phyloP scores from a whole-genome alignment of 2,888 invertebrate genomes.

The Hedychridium roseum region DNA sequence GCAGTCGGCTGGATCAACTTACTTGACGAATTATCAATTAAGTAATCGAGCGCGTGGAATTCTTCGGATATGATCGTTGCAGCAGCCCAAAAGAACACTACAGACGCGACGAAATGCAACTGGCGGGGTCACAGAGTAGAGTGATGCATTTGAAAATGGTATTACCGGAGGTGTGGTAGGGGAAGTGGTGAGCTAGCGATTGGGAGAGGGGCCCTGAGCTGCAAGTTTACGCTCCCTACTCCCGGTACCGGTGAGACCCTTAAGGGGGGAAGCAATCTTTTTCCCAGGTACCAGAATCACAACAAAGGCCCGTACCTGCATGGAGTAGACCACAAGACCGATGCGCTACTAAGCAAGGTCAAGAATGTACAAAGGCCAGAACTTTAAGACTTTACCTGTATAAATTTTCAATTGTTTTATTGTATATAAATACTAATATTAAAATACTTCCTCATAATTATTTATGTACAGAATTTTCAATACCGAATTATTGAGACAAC shows the following conservation, averaged over 20 bases:
- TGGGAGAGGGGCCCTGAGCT: neutral
- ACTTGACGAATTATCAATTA: slow-evolving; percentile 1
- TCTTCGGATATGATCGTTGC: neutral
- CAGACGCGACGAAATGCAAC: slow-evolving; percentile 17
- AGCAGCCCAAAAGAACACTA: slow-evolving; percentile 5
- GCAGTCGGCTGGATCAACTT: slow-evolving; percentile 11
- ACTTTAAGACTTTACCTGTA: too few species aligned
- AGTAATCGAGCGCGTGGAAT: neutral
- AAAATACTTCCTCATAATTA: neutral
- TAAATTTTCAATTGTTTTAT: too few species aligned
- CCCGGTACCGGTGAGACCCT: slow-evolving; percentile 17
- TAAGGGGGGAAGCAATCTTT: slow-evolving; percentile 24
- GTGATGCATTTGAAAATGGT: slow-evolving; percentile 39
- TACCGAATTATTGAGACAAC: too few species aligned
- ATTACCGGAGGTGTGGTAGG: slow-evolving; percentile 2
- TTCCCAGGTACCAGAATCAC: slow-evolving; percentile 20
- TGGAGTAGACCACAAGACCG: too few species aligned
- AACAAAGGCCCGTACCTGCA: too few species aligned
- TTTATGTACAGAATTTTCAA: slow-evolving; percentile 30
- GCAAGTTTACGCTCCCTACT: too few species aligned
- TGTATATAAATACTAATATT: too few species aligned
- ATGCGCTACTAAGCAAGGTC: too few species aligned
- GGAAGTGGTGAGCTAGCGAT: neutral
- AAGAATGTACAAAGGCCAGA: too few species aligned
- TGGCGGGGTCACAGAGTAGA: slow-evolving; percentile 29